Evolutionary conservation across 2,113 vertebrate species (phyloP).

Genomic region (Barnardius zonarius): DNA sequence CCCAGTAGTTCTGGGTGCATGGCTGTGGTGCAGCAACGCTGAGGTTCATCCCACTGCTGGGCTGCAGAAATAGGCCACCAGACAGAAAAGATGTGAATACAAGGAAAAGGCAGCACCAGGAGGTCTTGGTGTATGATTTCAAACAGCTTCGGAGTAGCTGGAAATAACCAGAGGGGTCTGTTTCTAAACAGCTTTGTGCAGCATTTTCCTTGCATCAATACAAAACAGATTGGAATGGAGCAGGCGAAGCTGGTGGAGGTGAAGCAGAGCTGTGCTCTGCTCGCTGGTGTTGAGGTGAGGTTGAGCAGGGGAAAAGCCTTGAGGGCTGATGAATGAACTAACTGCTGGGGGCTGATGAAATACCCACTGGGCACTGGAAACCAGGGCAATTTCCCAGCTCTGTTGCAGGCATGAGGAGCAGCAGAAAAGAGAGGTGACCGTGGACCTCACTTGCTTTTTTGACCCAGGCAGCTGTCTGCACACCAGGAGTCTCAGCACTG

Average conservation of each 20-base stretch:
- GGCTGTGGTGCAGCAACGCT: conserved; percentile 48
- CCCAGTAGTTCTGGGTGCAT: background rate
- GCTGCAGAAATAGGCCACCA: conserved; percentile 39
- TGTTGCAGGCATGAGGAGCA: background rate
- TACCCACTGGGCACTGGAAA: background rate
- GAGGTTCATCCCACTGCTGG: background rate
- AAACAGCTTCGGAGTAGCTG: background rate
- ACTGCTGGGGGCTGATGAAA: background rate
- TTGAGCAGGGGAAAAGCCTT: background rate
- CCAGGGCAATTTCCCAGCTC: background rate
- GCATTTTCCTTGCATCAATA: background rate
- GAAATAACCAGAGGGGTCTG: background rate
- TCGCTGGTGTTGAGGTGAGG: background rate
- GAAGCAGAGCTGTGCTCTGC: background rate
- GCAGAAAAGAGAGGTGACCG: background rate
- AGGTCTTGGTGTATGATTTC: conserved; percentile 23
- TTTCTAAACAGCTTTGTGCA: background rate
- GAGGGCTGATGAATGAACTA: background rate
- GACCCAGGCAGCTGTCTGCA: background rate
- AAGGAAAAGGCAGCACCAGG: background rate
- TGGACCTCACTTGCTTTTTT: accelerated
- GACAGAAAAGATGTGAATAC: background rate
- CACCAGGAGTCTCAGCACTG: background rate
- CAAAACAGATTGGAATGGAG: background rate
- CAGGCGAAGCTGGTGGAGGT: background rate